Evolutionary conservation across 2,113 vertebrate genomes (phyloP).

Genomic region (Miniopterus natalensis): DNA sequence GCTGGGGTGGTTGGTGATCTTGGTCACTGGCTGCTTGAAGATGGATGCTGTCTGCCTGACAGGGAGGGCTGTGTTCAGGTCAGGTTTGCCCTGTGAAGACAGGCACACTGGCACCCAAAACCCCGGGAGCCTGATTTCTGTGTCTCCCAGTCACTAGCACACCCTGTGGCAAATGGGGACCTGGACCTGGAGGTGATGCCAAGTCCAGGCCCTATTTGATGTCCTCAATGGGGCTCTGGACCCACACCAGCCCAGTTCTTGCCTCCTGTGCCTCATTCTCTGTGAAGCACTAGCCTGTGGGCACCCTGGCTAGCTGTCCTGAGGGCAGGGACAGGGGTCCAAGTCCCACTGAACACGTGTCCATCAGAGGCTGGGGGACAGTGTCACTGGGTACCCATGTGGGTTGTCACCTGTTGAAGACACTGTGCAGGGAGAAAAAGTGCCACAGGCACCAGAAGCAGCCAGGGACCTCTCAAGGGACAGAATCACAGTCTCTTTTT

Average conservation of each 20-base stretch:
- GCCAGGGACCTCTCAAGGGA: neutral
- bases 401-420: neutral
- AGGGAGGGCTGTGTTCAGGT: constrained; percentile 97
- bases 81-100: constrained; percentile 94
- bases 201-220: neutral
- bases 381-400: fast-evolving
- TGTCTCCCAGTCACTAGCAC: neutral
- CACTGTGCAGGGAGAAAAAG: too few species aligned
- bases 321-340: neutral
- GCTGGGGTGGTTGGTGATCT: constrained; percentile 99
- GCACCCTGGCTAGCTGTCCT: neutral
- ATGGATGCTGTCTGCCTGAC: constrained; percentile 99
- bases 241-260: neutral
- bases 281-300: too few species aligned
- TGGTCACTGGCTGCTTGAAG: constrained; percentile 99
- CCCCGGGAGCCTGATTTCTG: neutral
- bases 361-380: neutral
- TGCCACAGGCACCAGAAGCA: neutral
- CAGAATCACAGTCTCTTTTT: too few species aligned
- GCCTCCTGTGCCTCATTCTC: neutral
- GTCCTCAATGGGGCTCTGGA: too few species aligned
- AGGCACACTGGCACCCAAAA: neutral
- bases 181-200: neutral
- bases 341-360: neutral
- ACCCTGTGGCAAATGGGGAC: fast-evolving